These are phyloP conservation scores for Polyploca ridens DNA, from an alignment of 2,888 invertebrate genomes.

Conservation along the genomic window DNA sequence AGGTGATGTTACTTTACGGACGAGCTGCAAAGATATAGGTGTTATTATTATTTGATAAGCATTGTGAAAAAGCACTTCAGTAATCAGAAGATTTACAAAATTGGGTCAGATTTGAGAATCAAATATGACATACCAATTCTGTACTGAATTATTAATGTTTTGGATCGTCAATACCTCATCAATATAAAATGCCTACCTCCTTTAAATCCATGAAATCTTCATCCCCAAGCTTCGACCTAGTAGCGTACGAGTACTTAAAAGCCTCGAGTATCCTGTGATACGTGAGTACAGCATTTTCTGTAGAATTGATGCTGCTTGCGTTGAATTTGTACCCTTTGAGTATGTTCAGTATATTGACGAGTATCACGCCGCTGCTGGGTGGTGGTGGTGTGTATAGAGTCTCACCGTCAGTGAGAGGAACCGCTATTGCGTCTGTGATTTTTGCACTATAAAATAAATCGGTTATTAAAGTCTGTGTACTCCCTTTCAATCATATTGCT, in stretches of 20 bases:
- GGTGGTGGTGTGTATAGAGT: slow-evolving; percentile 92
- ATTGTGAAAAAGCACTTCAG: too few species aligned
- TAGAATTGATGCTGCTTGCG: slow-evolving; percentile 75
- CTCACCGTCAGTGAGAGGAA: slow-evolving; percentile 84
- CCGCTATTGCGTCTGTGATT: slow-evolving; percentile 86
- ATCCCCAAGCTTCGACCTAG: slow-evolving; percentile 94
- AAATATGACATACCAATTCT: too few species aligned
- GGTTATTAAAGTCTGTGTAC: too few species aligned
- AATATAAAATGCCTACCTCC: slow-evolving; percentile 76
- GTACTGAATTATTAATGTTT: too few species aligned
- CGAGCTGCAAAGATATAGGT: slow-evolving; percentile 66
- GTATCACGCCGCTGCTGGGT: slow-evolving; percentile 93
- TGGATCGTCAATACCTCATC: background rate
- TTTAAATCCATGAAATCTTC: slow-evolving; percentile 88
- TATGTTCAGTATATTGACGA: slow-evolving; percentile 92
- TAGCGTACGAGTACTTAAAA: slow-evolving; percentile 96
- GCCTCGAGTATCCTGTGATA: slow-evolving; percentile 95
- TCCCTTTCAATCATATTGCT: too few species aligned
- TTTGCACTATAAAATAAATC: slow-evolving; percentile 77
- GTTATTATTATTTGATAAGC: too few species aligned
- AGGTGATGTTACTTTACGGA: slow-evolving; percentile 85
- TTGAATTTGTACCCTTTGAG: slow-evolving; percentile 88
- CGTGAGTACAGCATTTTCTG: slow-evolving; percentile 85
- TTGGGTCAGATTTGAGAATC: too few species aligned
- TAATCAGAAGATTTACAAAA: too few species aligned